Evolutionary conservation across 2,797 vertebrate genomes (phyloP).

Genomic region (Chaetophractus vellerosus): DNA sequence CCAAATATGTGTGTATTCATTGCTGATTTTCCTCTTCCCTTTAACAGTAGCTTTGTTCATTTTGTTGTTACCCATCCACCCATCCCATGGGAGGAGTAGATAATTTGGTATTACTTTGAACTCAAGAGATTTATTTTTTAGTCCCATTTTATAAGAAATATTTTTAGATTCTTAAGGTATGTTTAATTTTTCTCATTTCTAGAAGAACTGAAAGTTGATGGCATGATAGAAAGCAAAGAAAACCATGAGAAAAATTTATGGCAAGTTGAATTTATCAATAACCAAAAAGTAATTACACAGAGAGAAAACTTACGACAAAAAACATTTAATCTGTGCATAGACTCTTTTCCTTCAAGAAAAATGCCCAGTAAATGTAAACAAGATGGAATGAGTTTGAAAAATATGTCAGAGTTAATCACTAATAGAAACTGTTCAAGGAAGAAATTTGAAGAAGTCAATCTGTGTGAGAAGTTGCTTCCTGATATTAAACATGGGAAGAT

Average conservation of each 20-base stretch:
- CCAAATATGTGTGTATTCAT: neutral
- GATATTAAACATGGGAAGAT: neutral
- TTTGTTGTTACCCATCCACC: neutral
- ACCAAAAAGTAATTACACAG: neutral
- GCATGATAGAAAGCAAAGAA: neutral
- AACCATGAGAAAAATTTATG: neutral
- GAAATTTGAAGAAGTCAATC: neutral
- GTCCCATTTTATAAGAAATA: neutral
- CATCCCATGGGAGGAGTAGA: neutral
- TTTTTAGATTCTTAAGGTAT: neutral
- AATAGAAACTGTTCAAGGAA: conserved; percentile 61
- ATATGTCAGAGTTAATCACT: neutral
- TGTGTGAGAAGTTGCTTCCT: neutral
- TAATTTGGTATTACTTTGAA: neutral
- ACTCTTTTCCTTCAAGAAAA: neutral
- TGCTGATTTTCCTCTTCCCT: neutral
- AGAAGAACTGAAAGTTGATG: neutral
- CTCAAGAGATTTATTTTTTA: neutral
- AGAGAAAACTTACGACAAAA: neutral
- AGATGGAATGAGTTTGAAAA: neutral
- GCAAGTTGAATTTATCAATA: neutral
- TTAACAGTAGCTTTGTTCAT: neutral
- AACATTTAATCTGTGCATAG: neutral
- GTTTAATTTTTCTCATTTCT: conserved; percentile 28
- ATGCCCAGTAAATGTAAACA: neutral